These are phyloP conservation scores for Conus betulinus DNA, from an alignment of 1,140 invertebrate genomes.

Conservation along the genomic window DNA sequence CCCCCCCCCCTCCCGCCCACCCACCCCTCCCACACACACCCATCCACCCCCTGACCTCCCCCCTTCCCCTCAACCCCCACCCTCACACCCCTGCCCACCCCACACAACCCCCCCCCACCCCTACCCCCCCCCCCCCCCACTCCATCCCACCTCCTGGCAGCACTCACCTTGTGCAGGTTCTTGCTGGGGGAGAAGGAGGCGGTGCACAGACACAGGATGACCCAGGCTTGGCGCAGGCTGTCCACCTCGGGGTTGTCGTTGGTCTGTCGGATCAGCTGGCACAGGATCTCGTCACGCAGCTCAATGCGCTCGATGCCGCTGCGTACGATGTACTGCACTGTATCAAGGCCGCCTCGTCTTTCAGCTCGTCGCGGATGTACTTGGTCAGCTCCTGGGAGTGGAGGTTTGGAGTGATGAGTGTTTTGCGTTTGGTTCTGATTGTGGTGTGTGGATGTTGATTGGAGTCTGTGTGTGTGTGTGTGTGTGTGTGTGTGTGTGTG, in stretches of 20 bases:
- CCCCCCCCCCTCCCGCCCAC: no score
- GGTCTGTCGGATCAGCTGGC: constrained; percentile 98
- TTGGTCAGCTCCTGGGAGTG: constrained; percentile 88
- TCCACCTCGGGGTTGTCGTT: constrained; percentile 93
- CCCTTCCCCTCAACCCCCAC: no score
- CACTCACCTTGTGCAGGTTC: constrained; percentile 83
- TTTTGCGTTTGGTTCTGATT: no score
- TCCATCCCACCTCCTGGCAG: constrained; percentile 50
- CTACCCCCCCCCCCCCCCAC: no score
- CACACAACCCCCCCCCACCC: constrained; percentile 67
- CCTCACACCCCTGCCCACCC: no score
- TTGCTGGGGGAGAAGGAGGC: constrained; percentile 96
- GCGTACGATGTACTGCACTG: constrained; percentile 98
- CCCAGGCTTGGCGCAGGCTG: constrained; percentile 86
- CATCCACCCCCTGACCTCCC: constrained; percentile 87
- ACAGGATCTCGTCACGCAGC: constrained; percentile 97
- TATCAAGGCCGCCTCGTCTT: constrained; percentile 93
- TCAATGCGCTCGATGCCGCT: constrained; percentile 95
- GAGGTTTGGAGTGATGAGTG: no score
- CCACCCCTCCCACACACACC: no score
- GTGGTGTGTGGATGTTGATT: no score
- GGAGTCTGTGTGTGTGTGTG: no score
- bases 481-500: no score
- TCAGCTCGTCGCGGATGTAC: constrained; percentile 97
- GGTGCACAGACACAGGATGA: constrained; percentile 90